A percentile compares a stretch with the other conserved stretches of the same genome.
These are phyloP conservation scores for Chelonus formosanus DNA, from an alignment of 2,888 invertebrate genomes.

Conservation along the genomic window DNA sequence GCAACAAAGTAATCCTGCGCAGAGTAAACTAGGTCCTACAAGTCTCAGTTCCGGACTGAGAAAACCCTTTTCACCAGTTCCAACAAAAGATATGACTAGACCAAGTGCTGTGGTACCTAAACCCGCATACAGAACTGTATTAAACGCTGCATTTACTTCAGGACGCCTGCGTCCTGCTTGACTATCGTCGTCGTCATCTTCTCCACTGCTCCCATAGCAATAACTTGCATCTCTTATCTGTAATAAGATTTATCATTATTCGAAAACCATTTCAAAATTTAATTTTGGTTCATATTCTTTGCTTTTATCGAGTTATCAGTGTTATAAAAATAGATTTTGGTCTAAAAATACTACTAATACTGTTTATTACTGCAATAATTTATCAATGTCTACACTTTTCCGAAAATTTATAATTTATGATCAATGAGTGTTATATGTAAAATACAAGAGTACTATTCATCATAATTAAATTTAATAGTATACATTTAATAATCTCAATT, in stretches of 20 bases:
- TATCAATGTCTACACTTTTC: too few species aligned
- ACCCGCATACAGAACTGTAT: constrained; percentile 85
- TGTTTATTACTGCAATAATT: too few species aligned
- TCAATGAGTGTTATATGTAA: too few species aligned
- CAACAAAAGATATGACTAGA: constrained; percentile 87
- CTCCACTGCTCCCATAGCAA: constrained; percentile 75
- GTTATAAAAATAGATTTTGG: too few species aligned
- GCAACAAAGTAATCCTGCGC: constrained; percentile 83
- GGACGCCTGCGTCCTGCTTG: constrained; percentile 73
- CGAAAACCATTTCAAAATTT: too few species aligned
- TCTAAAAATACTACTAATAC: too few species aligned
- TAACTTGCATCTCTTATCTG: constrained; percentile 87
- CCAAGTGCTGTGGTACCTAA: constrained; percentile 85
- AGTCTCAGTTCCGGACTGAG: constrained; percentile 86
- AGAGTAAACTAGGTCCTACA: constrained; percentile 84
- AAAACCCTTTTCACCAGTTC: constrained; percentile 89
- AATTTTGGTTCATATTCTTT: too few species aligned
- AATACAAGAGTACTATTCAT: too few species aligned
- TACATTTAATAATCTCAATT: too few species aligned
- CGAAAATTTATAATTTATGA: too few species aligned
- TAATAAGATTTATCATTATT: constrained; percentile 12
- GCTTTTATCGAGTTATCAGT: too few species aligned
- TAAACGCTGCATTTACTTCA: constrained; percentile 82
- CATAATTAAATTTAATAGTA: too few species aligned
- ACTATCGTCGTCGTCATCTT: constrained; percentile 69